Percentiles rank a stretch among this genome's conserved stretches.
These are phyloP conservation scores for Formicarius rufipectus DNA, from an alignment of 2,113 vertebrate genomes.

Conservation along the genomic window DNA sequence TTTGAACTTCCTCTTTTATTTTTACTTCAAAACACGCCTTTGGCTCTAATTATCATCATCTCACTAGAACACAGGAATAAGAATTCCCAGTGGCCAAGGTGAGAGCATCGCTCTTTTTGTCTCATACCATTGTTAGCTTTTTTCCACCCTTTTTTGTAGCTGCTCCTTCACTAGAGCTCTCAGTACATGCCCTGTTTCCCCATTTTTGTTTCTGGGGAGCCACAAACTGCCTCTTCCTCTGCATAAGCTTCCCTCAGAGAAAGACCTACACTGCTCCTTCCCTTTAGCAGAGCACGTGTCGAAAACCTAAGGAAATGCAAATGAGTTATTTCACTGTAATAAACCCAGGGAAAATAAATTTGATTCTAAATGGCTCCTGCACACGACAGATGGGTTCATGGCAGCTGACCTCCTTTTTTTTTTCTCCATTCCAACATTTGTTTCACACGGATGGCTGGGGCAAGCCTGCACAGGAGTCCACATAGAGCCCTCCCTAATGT, in stretches of 20 bases:
- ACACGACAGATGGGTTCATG: background rate
- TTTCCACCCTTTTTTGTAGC: background rate
- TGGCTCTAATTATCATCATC: background rate
- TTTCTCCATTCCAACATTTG: background rate
- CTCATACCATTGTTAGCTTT: background rate
- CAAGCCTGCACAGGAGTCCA: background rate
- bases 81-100: background rate
- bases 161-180: background rate
- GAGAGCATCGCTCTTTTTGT: background rate
- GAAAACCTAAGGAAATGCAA: background rate
- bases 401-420: constrained; percentile 43
- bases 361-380: background rate
- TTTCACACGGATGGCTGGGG: background rate
- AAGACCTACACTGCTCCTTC: background rate
- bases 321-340: background rate
- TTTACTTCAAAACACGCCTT: background rate
- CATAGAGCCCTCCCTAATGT: background rate
- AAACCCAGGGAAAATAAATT: constrained; percentile 3
- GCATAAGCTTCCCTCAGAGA: background rate
- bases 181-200: accelerated
- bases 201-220: background rate
- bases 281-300: background rate
- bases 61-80: background rate
- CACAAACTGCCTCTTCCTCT: background rate
- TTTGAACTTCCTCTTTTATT: background rate